These are phyloP conservation scores for Heliconius sara DNA, from an alignment of 2,888 invertebrate genomes.

Conservation along the genomic window DNA sequence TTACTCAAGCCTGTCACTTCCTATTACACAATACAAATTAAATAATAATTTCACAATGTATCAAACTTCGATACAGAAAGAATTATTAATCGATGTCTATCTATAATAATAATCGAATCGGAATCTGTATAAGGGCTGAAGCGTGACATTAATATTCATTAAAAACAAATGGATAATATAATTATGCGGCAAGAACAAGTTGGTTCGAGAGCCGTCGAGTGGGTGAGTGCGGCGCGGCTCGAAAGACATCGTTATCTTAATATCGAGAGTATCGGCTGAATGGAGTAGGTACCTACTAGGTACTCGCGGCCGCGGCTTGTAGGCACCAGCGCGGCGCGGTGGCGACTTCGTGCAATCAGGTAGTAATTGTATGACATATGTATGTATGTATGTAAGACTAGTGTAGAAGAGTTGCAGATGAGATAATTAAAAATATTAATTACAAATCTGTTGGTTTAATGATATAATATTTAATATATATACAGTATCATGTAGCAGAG, in stretches of 20 bases:
- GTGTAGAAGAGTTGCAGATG: not conserved
- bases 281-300: conserved; percentile 49
- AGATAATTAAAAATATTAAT: not conserved
- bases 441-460: too few relatives aligned
- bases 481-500: too few relatives aligned
- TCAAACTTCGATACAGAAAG: conserved; percentile 1
- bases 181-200: conserved; percentile 77
- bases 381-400: not conserved
- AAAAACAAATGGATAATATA: conserved; percentile 79
- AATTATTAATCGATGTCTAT: conserved; percentile 45
- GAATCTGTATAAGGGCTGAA: conserved; percentile 51
- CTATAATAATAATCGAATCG: conserved; percentile 57
- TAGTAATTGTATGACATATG: conserved; percentile 70
- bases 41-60: conserved; percentile 10
- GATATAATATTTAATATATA: too few relatives aligned
- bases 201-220: conserved; percentile 70
- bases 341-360: conserved; percentile 66
- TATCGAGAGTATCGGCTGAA: conserved; percentile 62
- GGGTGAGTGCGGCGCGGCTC: conserved; percentile 65
- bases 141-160: conserved; percentile 77
- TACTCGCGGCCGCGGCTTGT: conserved; percentile 36
- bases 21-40: conserved; percentile 12
- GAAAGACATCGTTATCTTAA: conserved; percentile 76
- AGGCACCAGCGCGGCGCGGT: conserved; percentile 31
- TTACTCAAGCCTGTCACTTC: conserved; percentile 6